Percentiles rank a stretch among this genome's conserved stretches.
phyloP scores from a whole-genome alignment of 2,113 vertebrate genomes.

The Leptobrachium ailaonicum region DNA sequence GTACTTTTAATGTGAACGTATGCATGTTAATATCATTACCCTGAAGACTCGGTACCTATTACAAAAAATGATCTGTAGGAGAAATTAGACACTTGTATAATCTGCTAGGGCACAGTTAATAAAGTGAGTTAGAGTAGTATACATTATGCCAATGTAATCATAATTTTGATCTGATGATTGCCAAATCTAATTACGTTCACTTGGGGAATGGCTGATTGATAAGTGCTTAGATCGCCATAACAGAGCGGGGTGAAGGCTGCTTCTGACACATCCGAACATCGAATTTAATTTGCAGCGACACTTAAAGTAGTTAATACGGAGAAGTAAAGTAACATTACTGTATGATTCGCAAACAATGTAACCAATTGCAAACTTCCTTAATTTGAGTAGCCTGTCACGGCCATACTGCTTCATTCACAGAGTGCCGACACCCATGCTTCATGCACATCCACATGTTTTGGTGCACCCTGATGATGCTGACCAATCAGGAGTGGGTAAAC shows the following conservation, averaged over 20 bases:
- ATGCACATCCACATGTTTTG: no score
- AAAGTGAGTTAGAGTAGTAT: slow-evolving; percentile 34
- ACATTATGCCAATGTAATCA: slow-evolving; percentile 48
- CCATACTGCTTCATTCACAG: no score
- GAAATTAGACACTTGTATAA: slow-evolving; percentile 30
- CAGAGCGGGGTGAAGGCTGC: slow-evolving; percentile 16
- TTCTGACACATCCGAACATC: slow-evolving; percentile 25
- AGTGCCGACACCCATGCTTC: no score
- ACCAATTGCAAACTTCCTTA: neutral
- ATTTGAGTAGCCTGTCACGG: neutral
- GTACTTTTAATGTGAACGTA: slow-evolving; percentile 11
- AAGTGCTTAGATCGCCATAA: slow-evolving; percentile 23
- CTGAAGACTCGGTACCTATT: slow-evolving; percentile 30
- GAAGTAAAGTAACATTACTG: neutral
- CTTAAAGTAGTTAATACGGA: slow-evolving; percentile 2
- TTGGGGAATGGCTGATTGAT: slow-evolving; percentile 44
- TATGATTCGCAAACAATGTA: neutral
- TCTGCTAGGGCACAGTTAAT: slow-evolving; percentile 27
- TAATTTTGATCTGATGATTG: slow-evolving; percentile 43
- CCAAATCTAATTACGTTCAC: slow-evolving; percentile 43
- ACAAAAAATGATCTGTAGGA: slow-evolving; percentile 32
- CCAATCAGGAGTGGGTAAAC: no score
- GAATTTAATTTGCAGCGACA: neutral
- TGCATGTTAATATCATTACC: slow-evolving; percentile 31
- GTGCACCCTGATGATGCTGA: no score